A percentile compares a stretch with the other conserved stretches of the same genome.
phyloP scores from a whole-genome alignment of 1,140 invertebrate genomes.

The Brachionus manjavacas region DNA sequence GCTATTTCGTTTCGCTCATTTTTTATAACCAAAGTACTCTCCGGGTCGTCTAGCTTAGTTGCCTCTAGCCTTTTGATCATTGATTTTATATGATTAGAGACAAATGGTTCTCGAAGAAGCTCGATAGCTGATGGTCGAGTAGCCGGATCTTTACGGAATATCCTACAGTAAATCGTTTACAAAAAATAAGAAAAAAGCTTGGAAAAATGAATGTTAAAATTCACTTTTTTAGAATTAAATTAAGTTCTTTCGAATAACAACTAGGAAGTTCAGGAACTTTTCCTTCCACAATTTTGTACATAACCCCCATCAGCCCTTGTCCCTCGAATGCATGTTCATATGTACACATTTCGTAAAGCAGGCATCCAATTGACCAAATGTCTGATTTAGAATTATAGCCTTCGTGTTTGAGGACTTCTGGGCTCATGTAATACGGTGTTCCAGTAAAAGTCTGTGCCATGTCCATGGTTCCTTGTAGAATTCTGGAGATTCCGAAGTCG shows the following conservation, averaged over 20 bases:
- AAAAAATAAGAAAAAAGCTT: background rate
- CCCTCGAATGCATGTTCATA: slow-evolving; percentile 54
- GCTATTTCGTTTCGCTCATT: slow-evolving; percentile 23
- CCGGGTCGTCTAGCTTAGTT: background rate
- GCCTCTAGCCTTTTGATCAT: slow-evolving; percentile 40
- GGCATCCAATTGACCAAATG: slow-evolving; percentile 56
- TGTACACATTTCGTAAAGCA: slow-evolving; percentile 55
- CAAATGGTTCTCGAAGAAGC: slow-evolving; percentile 49
- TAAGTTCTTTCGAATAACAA: slow-evolving; percentile 51
- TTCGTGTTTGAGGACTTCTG: slow-evolving; percentile 58
- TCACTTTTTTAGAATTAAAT: slow-evolving; percentile 53
- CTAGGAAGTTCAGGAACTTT: slow-evolving; percentile 51
- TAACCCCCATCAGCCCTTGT: slow-evolving; percentile 55
- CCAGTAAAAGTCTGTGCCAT: slow-evolving; percentile 55
- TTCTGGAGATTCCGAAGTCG: slow-evolving; percentile 57
- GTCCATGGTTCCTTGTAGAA: slow-evolving; percentile 54
- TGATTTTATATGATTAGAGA: slow-evolving; percentile 43
- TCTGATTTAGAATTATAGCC: slow-evolving; percentile 57
- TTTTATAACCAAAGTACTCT: background rate
- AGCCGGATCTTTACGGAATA: slow-evolving; percentile 53
- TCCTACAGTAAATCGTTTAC: slow-evolving; percentile 38
- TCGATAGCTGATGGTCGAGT: slow-evolving; percentile 54
- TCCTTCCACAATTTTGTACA: slow-evolving; percentile 58
- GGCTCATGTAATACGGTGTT: slow-evolving; percentile 56
- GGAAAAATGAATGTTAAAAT: slow-evolving; percentile 34